Evolutionary conservation across 1,140 invertebrate species (phyloP), one percentile per base, ranked within the genome.

Genomic region (Orchestia grillus): DNA sequence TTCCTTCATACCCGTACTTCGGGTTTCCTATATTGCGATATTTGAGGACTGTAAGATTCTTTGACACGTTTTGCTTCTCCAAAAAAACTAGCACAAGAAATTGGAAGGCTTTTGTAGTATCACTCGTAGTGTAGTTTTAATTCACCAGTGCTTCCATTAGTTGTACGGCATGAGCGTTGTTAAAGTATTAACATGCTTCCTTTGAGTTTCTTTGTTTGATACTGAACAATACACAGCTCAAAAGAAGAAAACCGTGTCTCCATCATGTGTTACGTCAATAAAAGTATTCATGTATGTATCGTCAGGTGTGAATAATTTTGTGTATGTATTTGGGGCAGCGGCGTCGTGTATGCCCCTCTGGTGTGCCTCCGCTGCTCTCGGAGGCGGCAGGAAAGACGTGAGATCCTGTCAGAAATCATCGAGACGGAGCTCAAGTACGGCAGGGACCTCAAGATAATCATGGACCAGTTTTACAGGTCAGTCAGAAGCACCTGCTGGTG

Each of bases 391-490:
- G 99, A 99, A 97, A 98, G 99, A 77, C 99, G 99, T 97, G 99
- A 99, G 97, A 99, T 99, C 42, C 99, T 99, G 95, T 98, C 98
- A 0, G 99, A 99, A 98, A 99, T 99, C 96, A 98, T 99, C 3
- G 99, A 99, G 97, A 99, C 99, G 0, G 99, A 99, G 97, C 98
- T 99, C 97, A 99, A 99, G 97, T 99, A 99, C 97, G 99, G 99
- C 0, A 98, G 99, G 96, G 99, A 99, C 97, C 97, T 99, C 96
- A 98, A 98, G 97, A 99, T 99, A 91, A 98, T 99, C 96, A 97
- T 99, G 90, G 99, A 99, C 97, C 99, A 99, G 97, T 99, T 99
- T 97, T 99, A 99, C 97, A 98, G 98, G 97, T 99, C 88, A 90
- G 88, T 41, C 0, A 77, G 62, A 36, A 36, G 28, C 62, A 36